Evolutionary conservation across 1,140 invertebrate species (phyloP), one percentile per base, ranked within the genome.

Genomic region (Euwallacea fornicatus): DNA sequence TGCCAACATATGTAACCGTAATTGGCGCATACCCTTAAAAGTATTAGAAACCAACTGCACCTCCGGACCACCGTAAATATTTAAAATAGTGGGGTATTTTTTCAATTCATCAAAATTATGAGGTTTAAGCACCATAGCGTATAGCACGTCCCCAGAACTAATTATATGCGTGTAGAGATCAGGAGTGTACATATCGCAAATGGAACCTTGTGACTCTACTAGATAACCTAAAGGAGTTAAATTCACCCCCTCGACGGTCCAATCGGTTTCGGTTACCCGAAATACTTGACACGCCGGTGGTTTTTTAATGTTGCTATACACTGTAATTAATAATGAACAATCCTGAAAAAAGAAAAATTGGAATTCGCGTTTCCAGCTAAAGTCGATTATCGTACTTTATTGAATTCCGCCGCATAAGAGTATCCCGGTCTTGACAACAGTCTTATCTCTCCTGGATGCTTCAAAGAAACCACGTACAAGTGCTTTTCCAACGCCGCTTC

Each of bases 61-160:
- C 82, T 98, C 96, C 0, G 97, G 97, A 10, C 98, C 97, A 33
- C 96, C 98, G 82, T 99, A 99, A 13, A 99, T 93, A 82, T 98
- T 96, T 11, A 99, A 85, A 66, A 99, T 90, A 0, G 96, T 97
- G 1, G 98, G 97, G 84, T 97, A 97, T 71, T 93, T 93, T 43
- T 87, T 83, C 8, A 89, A 91, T 7, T 86, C 80, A 76, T 90
- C 85, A 76, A 89, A 92, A 80, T 91, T 90, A 76, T 91, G 88
- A 0, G 95, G 95, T 75, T 93, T 91, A 82, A 97, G 97, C 60
- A 98, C 89, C 90, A 98, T 95, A 4, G 94, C 94, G 81, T 96
- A 95, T 47, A 96, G 84, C 2, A 88, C 85, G 65, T 92, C 89
- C 58, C 69, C 69, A 10, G 88, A 88, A 70, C 85, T 86, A 66